Conservation (phyloP, 2,113 vertebrate genomes). For the Salvelinus sp. region DNA sequence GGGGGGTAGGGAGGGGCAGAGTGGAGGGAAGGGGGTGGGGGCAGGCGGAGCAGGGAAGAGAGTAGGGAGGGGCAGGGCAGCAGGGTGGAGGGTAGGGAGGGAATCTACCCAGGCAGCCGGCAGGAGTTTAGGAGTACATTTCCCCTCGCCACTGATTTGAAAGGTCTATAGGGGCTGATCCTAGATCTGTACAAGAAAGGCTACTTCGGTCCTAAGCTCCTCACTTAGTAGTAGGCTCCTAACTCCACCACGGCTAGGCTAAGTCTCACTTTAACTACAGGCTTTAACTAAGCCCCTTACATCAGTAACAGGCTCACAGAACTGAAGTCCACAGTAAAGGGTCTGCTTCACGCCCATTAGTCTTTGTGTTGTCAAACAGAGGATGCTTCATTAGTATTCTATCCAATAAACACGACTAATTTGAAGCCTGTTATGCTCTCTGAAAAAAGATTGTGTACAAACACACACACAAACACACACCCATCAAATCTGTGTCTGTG, state of each 20-base stretch:
- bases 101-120: no score
- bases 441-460: neutral
- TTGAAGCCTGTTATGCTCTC: neutral
- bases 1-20: no score
- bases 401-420: neutral
- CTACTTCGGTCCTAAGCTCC: neutral
- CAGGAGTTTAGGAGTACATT: no score
- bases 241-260: neutral
- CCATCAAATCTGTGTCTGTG: constrained; percentile 25
- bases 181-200: no score
- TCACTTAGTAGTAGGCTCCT: neutral
- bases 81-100: no score
- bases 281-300: neutral
- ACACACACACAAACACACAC: neutral
- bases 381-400: neutral
- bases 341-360: neutral
- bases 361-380: neutral
- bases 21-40: no score
- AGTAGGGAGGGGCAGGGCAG: constrained; percentile 27
- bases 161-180: no score
- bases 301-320: neutral
- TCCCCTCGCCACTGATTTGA: no score
- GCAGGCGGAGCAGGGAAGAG: constrained; percentile 14
- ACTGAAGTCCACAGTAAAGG: neutral
- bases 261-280: neutral